Evolutionary conservation across 2,113 vertebrate species (phyloP).

Genomic region (Ctenodactylus gundi): DNA sequence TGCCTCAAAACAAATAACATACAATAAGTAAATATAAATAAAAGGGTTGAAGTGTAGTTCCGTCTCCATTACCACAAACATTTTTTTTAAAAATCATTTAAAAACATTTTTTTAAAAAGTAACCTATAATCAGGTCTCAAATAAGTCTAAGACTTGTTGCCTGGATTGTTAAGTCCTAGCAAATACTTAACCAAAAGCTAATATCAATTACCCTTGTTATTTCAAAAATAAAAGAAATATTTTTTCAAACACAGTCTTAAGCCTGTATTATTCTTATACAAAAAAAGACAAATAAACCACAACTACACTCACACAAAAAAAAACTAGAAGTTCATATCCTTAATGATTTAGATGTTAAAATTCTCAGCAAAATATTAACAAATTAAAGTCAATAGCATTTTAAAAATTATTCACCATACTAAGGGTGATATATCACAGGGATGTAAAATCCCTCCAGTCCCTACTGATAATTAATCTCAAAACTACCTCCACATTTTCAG

Average conservation of each 20-base stretch:
- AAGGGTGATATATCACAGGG: neutral
- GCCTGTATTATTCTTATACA: neutral
- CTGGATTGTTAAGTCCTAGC: neutral
- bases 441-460: neutral
- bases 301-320: too few relatives aligned
- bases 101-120: too few relatives aligned
- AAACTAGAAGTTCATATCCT: neutral
- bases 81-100: too few relatives aligned
- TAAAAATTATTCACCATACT: neutral
- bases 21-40: too few relatives aligned
- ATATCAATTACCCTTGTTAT: neutral
- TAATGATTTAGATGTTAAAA: neutral
- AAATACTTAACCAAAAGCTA: neutral
- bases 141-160: neutral
- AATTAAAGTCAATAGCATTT: neutral
- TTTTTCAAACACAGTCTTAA: neutral
- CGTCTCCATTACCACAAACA: too few relatives aligned
- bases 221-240: neutral
- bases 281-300: neutral
- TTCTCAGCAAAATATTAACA: neutral
- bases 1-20: too few relatives aligned
- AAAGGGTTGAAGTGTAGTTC: too few relatives aligned
- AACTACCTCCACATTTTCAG: neutral
- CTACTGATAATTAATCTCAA: neutral
- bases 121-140: neutral